Evolutionary conservation across 2,113 vertebrate genomes (phyloP), one percentile per base, ranked within the genome.

Genomic region (Anarhynchus alexandrinus): DNA sequence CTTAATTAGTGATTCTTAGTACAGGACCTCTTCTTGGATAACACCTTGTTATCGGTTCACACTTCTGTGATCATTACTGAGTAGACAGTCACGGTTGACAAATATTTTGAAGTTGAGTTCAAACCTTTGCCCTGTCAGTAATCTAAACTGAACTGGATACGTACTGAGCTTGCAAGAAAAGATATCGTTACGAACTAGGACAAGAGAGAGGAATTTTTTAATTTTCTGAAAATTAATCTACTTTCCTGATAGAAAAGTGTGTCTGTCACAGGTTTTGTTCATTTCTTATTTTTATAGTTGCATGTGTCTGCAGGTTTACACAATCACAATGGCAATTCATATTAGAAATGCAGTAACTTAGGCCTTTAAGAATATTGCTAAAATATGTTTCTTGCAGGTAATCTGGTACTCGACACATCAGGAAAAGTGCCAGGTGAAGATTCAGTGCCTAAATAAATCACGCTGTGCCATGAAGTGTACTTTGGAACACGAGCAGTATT

Each of bases 21-120:
- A 59, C 61, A 65, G 25, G 84, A 91, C 81, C 54, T 47, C 42
- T 96, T 89, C 80, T 38, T 83, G 79, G 43, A 86, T 72, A 97
- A 84, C 66, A 94, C 21, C n/a, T 59, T 84, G 38, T 77, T 96
- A 83, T 9, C 4, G 6, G 23, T 93, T 70, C 81, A 82, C 42
- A 79, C 1, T 51, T 94, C 23, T 61, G 59, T 52, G 77, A 54
- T 71, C 77, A 90, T 89, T 94, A 92, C 67, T n/a, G 25, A 52
- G 54, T 10, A 89, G 61, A 90, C 11, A 86, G 25, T 59, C 65
- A 90, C 21, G 30, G 49, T 8, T 94, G 86, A 67, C 43, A 86
- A 93, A 91, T 86, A 95, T 86, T 95, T 92, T 94, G 64, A 96
- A 86, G 64, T 22, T 86, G 59, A 57, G 73, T 95, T 97, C 88